Base-by-base conservation (phyloP, 2,797 vertebrate genomes). In the Prunella strophiata region DNA sequence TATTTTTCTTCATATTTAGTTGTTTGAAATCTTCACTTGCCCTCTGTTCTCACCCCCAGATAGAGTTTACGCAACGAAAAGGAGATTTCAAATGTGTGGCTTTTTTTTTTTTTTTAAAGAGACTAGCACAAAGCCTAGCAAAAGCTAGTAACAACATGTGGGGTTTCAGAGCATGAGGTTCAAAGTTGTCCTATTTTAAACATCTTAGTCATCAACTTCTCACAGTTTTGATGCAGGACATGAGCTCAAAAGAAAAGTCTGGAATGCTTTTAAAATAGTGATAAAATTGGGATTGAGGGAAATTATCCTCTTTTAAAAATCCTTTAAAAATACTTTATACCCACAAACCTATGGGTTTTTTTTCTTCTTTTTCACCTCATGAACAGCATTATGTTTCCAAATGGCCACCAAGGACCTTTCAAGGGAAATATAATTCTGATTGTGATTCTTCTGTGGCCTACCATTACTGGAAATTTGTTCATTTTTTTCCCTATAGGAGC, bases 1-100 rank as follows among this genome's bases (percentile, higher is more conserved):
- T 94, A 80, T 75, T 95, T 95, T 88, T 66, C 18, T 77, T 94
- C 51, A 52, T 65, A 29, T 65, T 92, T 84, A 76, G 51, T 66
- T 88, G 50, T 81, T 94, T 88, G 58, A 91, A 91, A 84, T 62
- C 36, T 55, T 93, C 1, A 1, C 13, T 88, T 84, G n/a, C 16
- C 26, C 59, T 73, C 15, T 62, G 43, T 90, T 79, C 70, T 93
- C 15, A 54, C 2, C 10, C 58, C 13, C 13, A 48, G 78, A 71
- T 2, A 36, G 52, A 91, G 90, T 94, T 95, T 90, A 96, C 26
- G 83, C 32, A 88, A 59, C 40, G 34, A 84, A 20, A 51, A 91
- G 13, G 57, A 77, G 57, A 72, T 36, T 74, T 84, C 27, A 61
- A 55, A 65, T 0, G 1, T 45, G 20, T 29, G 21, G 29, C 10